Percentiles rank a stretch among this genome's conserved stretches.
Evolutionary conservation across 1,140 invertebrate genomes (phyloP).

Genomic region (Zeugodacus cucurbitae): DNA sequence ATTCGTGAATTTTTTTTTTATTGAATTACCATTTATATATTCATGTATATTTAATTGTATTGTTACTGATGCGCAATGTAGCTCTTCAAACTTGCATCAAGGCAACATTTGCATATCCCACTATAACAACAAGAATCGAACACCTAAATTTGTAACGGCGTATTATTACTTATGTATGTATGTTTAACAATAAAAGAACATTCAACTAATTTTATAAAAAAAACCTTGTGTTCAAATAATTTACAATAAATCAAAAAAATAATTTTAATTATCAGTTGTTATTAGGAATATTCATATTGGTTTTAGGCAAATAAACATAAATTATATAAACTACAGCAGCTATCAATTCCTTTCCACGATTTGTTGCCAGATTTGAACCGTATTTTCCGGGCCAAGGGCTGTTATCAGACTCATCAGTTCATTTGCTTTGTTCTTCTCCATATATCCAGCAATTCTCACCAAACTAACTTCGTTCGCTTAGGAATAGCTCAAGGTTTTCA

Average conservation of each 20-base stretch:
- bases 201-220: conserved; percentile 8
- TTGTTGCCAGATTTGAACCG: no score
- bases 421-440: no score
- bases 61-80: background rate
- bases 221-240: background rate
- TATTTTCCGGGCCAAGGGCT: no score
- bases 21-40: background rate
- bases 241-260: background rate
- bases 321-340: no score
- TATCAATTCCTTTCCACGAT: no score
- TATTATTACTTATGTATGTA: conserved; percentile 30
- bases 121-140: background rate
- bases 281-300: no score
- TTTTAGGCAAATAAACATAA: no score
- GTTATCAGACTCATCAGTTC: no score
- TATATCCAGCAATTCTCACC: no score
- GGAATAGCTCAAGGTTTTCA: no score
- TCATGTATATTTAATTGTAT: background rate
- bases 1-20: conserved; percentile 6
- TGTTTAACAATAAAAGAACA: conserved; percentile 9
- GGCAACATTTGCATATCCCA: conserved; percentile 29
- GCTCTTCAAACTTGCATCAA: background rate
- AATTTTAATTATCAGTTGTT: no score
- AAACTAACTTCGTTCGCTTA: no score
- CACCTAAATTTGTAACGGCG: background rate